phyloP scores from a whole-genome alignment of 2,113 vertebrate species.

The Chitala chitala region DNA sequence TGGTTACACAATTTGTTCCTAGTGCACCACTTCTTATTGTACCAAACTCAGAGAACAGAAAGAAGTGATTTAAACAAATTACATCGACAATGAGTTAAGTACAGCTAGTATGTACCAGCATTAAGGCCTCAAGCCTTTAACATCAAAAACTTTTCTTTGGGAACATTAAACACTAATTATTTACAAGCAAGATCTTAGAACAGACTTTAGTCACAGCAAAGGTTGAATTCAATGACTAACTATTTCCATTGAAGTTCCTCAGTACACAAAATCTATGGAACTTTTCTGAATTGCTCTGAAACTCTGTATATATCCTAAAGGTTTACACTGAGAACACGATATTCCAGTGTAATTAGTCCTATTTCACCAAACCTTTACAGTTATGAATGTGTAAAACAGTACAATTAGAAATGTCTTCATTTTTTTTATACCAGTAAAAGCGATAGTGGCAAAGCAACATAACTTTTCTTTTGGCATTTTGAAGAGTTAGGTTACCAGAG shows the following conservation, averaged over 20 bases:
- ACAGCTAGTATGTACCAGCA: not conserved
- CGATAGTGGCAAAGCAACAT: too few species aligned
- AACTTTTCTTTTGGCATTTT: too few species aligned
- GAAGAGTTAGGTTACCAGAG: too few species aligned
- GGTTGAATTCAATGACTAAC: too few species aligned
- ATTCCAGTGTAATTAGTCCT: too few species aligned
- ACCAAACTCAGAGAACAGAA: not conserved
- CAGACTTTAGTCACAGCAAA: not conserved
- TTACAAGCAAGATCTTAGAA: not conserved
- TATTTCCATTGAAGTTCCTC: not conserved
- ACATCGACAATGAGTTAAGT: not conserved
- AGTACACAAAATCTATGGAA: not conserved
- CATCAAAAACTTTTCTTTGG: not conserved
- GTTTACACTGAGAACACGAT: too few species aligned
- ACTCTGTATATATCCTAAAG: too few species aligned
- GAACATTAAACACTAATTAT: not conserved
- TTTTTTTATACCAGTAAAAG: too few species aligned
- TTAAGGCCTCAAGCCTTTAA: not conserved
- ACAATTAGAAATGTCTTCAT: not conserved
- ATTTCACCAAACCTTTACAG: too few species aligned
- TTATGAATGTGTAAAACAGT: not conserved
- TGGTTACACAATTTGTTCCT: not conserved
- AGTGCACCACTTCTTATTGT: not conserved
- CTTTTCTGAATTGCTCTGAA: too few species aligned
- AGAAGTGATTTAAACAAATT: conserved; percentile 1